A percentile compares a stretch with the other conserved stretches of the same genome.
Evolutionary conservation across 2,888 invertebrate genomes (phyloP).

Genomic region (Frankliniella fusca): DNA sequence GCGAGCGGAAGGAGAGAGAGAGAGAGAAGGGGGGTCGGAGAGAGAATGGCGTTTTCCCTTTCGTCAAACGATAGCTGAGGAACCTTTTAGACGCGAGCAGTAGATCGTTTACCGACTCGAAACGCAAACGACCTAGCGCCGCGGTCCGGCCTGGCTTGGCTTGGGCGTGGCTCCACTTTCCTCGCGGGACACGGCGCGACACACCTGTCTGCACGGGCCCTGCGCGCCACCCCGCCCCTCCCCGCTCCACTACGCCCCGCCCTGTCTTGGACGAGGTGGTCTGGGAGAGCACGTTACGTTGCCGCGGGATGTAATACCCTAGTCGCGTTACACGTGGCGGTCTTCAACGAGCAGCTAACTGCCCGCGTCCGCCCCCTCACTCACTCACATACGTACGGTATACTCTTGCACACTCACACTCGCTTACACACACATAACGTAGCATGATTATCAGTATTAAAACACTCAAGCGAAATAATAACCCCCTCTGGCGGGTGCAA

Average conservation of each 20-base stretch:
- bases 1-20: constrained; percentile 37
- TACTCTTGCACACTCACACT: background rate
- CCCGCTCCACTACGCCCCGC: background rate
- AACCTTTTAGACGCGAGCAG: background rate
- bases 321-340: background rate
- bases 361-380: no score
- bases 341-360: background rate
- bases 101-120: constrained; percentile 2
- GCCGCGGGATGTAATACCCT: background rate
- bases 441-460: no score
- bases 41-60: background rate
- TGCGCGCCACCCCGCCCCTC: background rate
- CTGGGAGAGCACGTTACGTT: background rate
- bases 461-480: no score
- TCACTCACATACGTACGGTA: no score
- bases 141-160: background rate
- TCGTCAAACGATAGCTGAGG: background rate
- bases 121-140: background rate
- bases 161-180: background rate
- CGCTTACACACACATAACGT: no score
- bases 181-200: background rate
- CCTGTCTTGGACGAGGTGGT: background rate
- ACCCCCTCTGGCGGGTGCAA: background rate
- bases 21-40: background rate
- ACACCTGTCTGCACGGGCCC: background rate